A percentile compares a stretch with the other conserved stretches of the same genome.
These are phyloP conservation scores for Lasioglossum lativentre DNA, from an alignment of 2,888 invertebrate genomes.

Conservation along the genomic window DNA sequence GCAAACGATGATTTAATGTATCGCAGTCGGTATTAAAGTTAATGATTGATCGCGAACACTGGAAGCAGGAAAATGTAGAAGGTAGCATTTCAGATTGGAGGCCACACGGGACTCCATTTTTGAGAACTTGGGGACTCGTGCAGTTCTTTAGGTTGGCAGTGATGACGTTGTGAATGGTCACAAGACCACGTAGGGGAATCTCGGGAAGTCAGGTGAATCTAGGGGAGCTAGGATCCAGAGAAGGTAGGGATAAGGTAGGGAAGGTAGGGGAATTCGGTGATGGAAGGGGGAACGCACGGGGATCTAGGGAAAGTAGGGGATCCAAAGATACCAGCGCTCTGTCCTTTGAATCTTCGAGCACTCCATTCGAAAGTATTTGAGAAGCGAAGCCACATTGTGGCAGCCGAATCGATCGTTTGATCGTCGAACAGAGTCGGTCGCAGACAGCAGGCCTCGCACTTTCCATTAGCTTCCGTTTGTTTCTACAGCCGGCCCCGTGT, in stretches of 20 bases:
- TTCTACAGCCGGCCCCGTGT: conserved; percentile 73
- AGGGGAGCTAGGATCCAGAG: no score
- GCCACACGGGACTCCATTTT: no score
- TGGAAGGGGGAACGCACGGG: no score
- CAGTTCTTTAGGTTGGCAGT: no score
- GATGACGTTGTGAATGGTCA: no score
- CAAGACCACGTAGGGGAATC: no score
- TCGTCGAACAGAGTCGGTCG: conserved; percentile 51
- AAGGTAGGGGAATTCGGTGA: no score
- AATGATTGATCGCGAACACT: not conserved
- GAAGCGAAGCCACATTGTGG: conserved; percentile 27
- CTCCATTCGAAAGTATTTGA: conserved; percentile 22
- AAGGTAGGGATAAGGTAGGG: no score
- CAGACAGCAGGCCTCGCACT: conserved; percentile 61
- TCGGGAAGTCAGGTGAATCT: no score
- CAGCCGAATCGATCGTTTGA: conserved; percentile 65
- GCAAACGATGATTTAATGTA: conserved; percentile 13
- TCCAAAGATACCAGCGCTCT: not conserved
- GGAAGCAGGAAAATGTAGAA: not conserved
- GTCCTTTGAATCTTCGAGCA: not conserved
- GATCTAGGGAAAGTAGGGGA: no score
- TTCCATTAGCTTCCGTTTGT: conserved; percentile 77
- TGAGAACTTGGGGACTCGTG: no score
- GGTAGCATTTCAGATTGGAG: not conserved
- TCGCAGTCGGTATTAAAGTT: not conserved